A percentile compares a stretch with the other conserved stretches of the same genome.
phyloP scores from a whole-genome alignment of 2,888 invertebrate genomes.

The Chrysolina oricalcia region DNA sequence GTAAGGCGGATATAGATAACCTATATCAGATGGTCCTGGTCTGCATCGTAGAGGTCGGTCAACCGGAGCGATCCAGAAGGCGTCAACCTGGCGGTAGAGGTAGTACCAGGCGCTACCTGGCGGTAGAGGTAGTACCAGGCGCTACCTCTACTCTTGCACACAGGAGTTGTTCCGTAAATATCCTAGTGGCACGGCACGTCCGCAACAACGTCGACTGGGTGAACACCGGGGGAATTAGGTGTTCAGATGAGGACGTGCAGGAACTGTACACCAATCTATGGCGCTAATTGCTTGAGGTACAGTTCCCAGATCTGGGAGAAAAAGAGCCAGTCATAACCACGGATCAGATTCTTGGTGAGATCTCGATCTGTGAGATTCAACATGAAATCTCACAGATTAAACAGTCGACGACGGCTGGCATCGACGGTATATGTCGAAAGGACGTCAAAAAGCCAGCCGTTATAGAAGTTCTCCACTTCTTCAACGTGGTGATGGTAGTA shows the following conservation, averaged over 20 bases:
- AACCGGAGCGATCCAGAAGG: neutral
- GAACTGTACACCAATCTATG: conserved; percentile 58
- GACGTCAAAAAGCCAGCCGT: too few species aligned
- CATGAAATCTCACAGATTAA: conserved; percentile 46
- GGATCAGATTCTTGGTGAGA: conserved; percentile 36
- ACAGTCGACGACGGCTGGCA: too few species aligned
- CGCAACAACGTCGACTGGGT: conserved; percentile 53
- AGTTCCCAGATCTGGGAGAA: conserved; percentile 46
- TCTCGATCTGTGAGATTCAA: conserved; percentile 45
- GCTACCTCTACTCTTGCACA: conserved; percentile 58
- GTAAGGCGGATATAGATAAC: too few species aligned
- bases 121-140: conserved; percentile 46
- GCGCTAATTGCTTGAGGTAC: conserved; percentile 54
- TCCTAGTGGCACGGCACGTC: conserved; percentile 58
- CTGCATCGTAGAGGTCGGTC: neutral
- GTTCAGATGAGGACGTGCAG: conserved; percentile 40
- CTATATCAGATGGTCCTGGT: neutral
- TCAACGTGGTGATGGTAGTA: too few species aligned
- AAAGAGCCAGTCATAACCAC: conserved; percentile 21
- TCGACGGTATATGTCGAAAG: too few species aligned
- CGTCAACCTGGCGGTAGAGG: conserved; percentile 31
- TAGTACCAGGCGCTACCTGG: too few species aligned
- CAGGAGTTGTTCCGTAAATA: conserved; percentile 62
- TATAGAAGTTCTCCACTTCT: too few species aligned
- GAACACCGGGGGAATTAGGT: conserved; percentile 25